Evolutionary conservation across 2,888 invertebrate species (phyloP).

Genomic region (Boloria euphrosyne): DNA sequence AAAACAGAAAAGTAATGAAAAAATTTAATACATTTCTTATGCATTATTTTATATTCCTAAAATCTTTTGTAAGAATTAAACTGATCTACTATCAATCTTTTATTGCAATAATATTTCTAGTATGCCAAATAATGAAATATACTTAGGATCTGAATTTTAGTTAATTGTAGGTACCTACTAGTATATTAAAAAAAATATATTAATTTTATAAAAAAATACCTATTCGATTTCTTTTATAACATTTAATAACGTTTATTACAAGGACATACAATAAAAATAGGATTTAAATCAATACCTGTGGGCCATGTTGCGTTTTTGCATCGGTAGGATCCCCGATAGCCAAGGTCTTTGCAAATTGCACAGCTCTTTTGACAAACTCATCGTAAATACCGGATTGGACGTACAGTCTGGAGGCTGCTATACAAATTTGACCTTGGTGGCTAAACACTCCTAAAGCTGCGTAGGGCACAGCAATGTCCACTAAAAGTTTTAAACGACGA

Average conservation of each 20-base stretch:
- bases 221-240: background rate
- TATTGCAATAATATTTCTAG: no score
- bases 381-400: conserved; percentile 86
- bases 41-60: no score
- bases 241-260: background rate
- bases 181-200: no score
- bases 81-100: no score
- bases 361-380: conserved; percentile 88
- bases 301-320: conserved; percentile 53
- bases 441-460: conserved; percentile 56
- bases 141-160: no score
- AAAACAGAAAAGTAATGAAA: no score
- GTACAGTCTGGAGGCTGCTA: conserved; percentile 61
- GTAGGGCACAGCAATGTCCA: conserved; percentile 52
- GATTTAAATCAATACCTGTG: conserved; percentile 42
- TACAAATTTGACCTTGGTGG: conserved; percentile 60
- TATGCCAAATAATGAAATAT: no score
- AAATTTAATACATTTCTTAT: no score
- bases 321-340: conserved; percentile 83
- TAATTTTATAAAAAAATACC: no score
- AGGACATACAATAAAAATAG: background rate
- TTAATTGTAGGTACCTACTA: no score
- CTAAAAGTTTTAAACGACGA: conserved; percentile 40
- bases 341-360: conserved; percentile 83
- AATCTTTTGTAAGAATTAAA: no score